phyloP scores from a whole-genome alignment of 2,113 vertebrate species.

The Todiramphus chloris region DNA sequence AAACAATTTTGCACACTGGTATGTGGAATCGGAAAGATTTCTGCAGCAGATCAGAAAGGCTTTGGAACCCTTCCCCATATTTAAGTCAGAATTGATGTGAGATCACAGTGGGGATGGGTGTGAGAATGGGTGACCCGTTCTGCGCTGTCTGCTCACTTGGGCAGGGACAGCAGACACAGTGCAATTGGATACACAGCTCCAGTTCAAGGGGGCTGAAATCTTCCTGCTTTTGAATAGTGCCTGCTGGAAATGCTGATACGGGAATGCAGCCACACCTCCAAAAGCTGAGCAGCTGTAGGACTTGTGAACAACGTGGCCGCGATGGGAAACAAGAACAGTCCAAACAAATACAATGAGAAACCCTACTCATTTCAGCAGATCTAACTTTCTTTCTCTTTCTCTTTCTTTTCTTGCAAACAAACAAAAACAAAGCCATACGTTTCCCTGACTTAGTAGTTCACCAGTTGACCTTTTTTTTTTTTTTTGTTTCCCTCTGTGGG shows the following conservation, averaged over 20 bases:
- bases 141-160: not conserved
- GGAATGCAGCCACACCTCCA: not conserved
- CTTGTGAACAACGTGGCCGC: not conserved
- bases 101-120: too few species aligned
- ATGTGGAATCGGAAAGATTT: not conserved
- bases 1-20: not conserved
- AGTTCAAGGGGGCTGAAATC: not conserved
- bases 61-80: not conserved
- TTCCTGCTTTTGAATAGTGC: not conserved
- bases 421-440: not conserved
- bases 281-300: not conserved
- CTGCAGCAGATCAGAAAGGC: not conserved
- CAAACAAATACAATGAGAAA: not conserved
- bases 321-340: not conserved
- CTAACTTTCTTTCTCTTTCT: not conserved
- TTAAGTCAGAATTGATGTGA: too few species aligned
- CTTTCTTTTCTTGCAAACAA: conserved; percentile 9
- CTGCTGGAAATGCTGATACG: not conserved
- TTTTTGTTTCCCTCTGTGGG: not conserved
- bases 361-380: not conserved
- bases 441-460: not conserved
- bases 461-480: not conserved
- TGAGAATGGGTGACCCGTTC: not conserved
- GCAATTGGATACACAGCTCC: not conserved
- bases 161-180: accelerated